phyloP scores from a whole-genome alignment of 2,888 invertebrate genomes.

The Actias luna region DNA sequence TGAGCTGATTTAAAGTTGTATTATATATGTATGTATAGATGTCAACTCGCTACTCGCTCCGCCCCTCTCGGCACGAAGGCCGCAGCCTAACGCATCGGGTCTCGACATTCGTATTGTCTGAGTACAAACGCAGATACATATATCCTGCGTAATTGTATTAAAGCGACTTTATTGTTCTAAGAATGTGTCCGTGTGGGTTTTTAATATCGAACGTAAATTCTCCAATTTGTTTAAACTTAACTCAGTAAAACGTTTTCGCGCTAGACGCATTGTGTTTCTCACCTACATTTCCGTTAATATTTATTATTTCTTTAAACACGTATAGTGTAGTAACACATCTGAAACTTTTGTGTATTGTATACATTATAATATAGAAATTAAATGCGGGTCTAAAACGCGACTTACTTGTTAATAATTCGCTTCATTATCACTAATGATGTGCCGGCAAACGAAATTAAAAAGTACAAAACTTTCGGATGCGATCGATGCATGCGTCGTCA shows the following conservation, averaged over 20 bases:
- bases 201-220: conserved; percentile 44
- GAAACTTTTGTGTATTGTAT: no score
- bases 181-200: conserved; percentile 60
- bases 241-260: conserved; percentile 6
- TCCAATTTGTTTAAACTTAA: conserved; percentile 16
- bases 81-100: conserved; percentile 18
- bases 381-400: no score
- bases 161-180: conserved; percentile 73
- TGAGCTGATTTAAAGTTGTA: no score
- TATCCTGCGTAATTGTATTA: conserved; percentile 76
- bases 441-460: no score
- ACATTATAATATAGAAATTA: no score
- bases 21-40: not conserved
- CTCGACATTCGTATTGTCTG: conserved; percentile 57
- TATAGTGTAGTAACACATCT: no score
- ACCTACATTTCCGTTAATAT: conserved; percentile 6
- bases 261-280: conserved; percentile 18
- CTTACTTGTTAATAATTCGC: no score
- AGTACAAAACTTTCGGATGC: no score
- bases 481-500: no score
- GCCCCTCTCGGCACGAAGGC: not conserved
- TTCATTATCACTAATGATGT: no score
- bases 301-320: not conserved
- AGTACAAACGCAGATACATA: conserved; percentile 72
- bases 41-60: not conserved